Base-by-base conservation (phyloP, 2,888 invertebrate genomes). In the Lordiphosa fenestrarum region DNA sequence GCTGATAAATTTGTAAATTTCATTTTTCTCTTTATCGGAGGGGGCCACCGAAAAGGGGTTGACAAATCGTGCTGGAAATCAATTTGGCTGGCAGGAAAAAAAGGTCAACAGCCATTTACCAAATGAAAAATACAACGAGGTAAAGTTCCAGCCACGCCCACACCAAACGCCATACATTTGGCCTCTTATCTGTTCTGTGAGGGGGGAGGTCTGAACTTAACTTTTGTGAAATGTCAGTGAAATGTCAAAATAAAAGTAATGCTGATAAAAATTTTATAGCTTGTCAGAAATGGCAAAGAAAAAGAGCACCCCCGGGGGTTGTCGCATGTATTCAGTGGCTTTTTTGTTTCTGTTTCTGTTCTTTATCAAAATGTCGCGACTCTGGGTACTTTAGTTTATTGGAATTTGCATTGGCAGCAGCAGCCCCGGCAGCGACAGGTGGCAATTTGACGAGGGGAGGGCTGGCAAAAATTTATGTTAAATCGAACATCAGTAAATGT, bases 161-260 rank as follows among this genome's bases (percentile, higher is more conserved):
- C 46, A 40, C 19, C 37, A 48, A 38, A 44, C 37, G 13, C 39
- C 33, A 7, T 55, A 52, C 58, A 41, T 57, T 53, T 55, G 39
- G 55, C 6, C 41, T 59, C 69, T 69, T 71, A 81, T 81, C 77
- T 65, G 36, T n/a, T 25, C 13, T 12, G 41, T 35, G 42, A 19
- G 12, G 2, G 48, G 13, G 39, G 1, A 39, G 44, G 46, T 35
- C 46, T 25, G 47, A 52, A 56, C 48, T 58, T 66, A 73, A 66
- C 66, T 71, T 73, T 80, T 78, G 72, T 59, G 64, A 73, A 84
- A 80, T 84, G 82, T 84, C 85, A 84, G 82, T 72, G 49, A 77
- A 83, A 84, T 82, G 85, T 85, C 84, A 82, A 82, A 85, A 85
- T 85, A 84, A 85, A 84, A 77, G 75, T 77, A 77, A 71, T 69